Evolutionary conservation across 2,113 vertebrate genomes (phyloP).

Genomic region (Oncorhynchus masou): DNA sequence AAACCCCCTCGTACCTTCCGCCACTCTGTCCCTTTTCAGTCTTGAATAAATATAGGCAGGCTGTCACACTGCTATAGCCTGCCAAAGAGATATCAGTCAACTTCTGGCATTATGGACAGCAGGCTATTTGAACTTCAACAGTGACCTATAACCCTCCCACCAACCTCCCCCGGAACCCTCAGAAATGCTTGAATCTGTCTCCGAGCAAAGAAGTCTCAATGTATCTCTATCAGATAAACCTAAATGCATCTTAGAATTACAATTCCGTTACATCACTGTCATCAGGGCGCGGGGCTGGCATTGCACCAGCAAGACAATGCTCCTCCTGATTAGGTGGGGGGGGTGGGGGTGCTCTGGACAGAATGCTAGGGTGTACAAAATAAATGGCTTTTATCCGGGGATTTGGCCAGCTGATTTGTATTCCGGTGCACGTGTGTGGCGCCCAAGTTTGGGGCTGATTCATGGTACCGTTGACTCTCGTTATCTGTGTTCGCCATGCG

Average conservation of each 20-base stretch:
- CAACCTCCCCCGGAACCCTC: too few species aligned
- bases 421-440: neutral
- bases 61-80: neutral
- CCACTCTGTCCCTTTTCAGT: slow-evolving; percentile 9
- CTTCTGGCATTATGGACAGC: neutral
- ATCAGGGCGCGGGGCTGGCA: neutral
- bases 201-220: neutral
- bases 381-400: neutral
- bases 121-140: neutral
- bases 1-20: neutral
- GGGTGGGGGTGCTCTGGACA: neutral
- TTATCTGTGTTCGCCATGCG: neutral
- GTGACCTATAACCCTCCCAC: too few species aligned
- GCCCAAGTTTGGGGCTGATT: neutral
- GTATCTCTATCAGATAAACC: neutral
- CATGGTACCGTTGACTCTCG: neutral
- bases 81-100: neutral
- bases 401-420: neutral
- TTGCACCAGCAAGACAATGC: neutral
- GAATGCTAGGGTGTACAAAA: neutral
- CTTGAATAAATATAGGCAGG: neutral
- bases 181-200: neutral
- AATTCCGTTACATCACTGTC: neutral
- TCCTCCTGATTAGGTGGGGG: neutral
- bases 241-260: neutral